phyloP scores from a whole-genome alignment of 1,140 invertebrate species.

The Drosophila watanabei region DNA sequence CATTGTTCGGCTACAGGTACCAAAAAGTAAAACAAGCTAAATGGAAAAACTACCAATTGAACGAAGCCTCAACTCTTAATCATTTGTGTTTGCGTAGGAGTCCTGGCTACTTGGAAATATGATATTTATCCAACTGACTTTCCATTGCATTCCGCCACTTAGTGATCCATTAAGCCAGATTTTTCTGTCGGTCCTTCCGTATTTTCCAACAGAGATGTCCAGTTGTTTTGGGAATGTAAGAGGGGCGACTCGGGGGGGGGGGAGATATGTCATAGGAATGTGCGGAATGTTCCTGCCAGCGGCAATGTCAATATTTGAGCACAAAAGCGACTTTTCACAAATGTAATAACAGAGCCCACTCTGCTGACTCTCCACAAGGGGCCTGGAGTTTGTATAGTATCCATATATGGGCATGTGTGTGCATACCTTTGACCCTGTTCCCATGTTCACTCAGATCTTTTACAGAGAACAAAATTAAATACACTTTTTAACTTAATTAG shows the following conservation, averaged over 20 bases:
- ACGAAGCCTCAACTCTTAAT: conserved; percentile 20
- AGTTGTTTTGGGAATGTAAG: conserved; percentile 9
- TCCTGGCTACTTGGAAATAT: conserved; percentile 1
- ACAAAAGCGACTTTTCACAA: conserved; percentile 43
- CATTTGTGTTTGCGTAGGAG: conserved; percentile 4
- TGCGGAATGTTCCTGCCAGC: conserved; percentile 19
- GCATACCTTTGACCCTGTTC: conserved; percentile 15
- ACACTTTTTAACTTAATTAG: no score
- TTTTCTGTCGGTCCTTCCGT: conserved; percentile 7
- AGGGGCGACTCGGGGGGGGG: background rate
- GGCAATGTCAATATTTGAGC: conserved; percentile 59
- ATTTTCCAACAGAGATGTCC: conserved; percentile 7
- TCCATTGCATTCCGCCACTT: conserved; percentile 46
- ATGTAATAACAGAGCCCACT: conserved; percentile 25
- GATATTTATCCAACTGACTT: conserved; percentile 25
- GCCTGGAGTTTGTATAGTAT: background rate
- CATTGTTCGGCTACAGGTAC: background rate
- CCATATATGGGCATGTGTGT: conserved; percentile 1
- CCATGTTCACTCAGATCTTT: background rate
- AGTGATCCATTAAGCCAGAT: conserved; percentile 58
- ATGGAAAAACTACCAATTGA: background rate
- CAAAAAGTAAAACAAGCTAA: background rate
- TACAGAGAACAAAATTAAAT: background rate
- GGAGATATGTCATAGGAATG: conserved; percentile 3
- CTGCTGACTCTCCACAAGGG: background rate